These are phyloP conservation scores for Heliconius ismenius DNA, from an alignment of 2,888 invertebrate genomes.

Conservation along the genomic window DNA sequence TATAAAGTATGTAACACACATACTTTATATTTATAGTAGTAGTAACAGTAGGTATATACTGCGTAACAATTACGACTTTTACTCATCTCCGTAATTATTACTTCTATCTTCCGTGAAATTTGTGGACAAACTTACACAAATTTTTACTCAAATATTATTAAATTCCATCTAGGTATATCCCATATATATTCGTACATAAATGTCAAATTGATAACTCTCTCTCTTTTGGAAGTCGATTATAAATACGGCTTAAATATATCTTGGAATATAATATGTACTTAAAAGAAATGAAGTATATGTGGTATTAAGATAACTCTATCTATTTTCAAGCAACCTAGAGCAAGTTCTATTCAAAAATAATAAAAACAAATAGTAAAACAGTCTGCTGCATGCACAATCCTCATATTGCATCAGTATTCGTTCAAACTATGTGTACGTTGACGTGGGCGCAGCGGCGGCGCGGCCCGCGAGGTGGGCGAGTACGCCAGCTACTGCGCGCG, in stretches of 20 bases:
- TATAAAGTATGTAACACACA: no score
- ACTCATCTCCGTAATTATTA: not conserved
- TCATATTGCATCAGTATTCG: conserved; percentile 27
- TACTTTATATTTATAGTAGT: no score
- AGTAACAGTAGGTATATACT: no score
- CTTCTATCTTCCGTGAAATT: not conserved
- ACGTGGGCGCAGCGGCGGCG: conserved; percentile 65
- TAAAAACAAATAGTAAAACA: not conserved
- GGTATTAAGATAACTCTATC: not conserved
- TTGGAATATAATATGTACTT: not conserved
- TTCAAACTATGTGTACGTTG: conserved; percentile 45
- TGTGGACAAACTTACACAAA: not conserved
- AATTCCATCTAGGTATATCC: not conserved
- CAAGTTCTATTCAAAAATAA: not conserved
- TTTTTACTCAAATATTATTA: not conserved
- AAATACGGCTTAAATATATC: not conserved
- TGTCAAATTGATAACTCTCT: not conserved
- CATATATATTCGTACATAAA: not conserved
- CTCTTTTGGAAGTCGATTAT: not conserved
- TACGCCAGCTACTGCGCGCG: conserved; percentile 87
- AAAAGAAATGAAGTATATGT: not conserved
- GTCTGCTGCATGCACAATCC: conserved; percentile 20
- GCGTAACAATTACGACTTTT: not conserved
- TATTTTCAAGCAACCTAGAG: not conserved
- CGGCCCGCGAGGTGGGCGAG: conserved; percentile 79